Percentiles rank a stretch among this genome's conserved stretches.
Evolutionary conservation across 2,113 vertebrate species (phyloP).

Genomic region (Triplophysa siluroides): DNA sequence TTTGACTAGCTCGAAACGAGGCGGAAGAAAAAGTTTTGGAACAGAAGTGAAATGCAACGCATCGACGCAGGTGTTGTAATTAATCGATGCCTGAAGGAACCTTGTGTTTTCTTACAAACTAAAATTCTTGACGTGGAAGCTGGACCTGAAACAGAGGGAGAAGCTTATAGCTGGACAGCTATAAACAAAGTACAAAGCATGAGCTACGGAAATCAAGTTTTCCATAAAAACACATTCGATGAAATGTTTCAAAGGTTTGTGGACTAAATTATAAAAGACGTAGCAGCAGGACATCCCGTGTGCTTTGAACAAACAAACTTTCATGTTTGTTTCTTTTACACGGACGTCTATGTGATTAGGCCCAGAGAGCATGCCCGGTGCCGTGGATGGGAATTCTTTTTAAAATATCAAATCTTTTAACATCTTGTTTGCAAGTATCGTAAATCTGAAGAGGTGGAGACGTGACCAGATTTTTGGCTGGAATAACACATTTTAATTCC

Average conservation of each 20-base stretch:
- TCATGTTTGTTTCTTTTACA: conserved; percentile 41
- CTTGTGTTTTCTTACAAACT: not conserved
- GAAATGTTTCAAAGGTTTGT: conserved; percentile 11
- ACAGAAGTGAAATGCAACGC: conserved; percentile 11
- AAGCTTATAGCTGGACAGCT: not conserved
- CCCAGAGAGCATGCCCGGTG: conserved; percentile 17
- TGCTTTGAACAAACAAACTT: conserved; percentile 49
- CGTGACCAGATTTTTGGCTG: conserved; percentile 18
- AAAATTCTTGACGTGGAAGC: not conserved
- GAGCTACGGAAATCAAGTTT: not conserved
- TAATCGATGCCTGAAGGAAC: not conserved
- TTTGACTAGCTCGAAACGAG: conserved; percentile 1
- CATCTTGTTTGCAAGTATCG: conserved; percentile 41
- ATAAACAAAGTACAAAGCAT: not conserved
- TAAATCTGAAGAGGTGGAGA: conserved; percentile 40
- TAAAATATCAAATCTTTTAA: conserved; percentile 46
- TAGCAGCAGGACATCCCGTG: conserved; percentile 44
- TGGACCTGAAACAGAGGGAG: conserved; percentile 16
- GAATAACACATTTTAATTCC: conserved; percentile 17
- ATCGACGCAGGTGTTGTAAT: conserved; percentile 8
- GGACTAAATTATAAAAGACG: conserved; percentile 15
- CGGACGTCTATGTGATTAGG: conserved; percentile 21
- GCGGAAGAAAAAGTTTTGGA: not conserved
- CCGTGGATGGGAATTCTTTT: conserved; percentile 38
- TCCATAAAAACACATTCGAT: not conserved